These are phyloP conservation scores for Phasia obesa DNA, from an alignment of 2,888 invertebrate genomes.

Conservation along the genomic window DNA sequence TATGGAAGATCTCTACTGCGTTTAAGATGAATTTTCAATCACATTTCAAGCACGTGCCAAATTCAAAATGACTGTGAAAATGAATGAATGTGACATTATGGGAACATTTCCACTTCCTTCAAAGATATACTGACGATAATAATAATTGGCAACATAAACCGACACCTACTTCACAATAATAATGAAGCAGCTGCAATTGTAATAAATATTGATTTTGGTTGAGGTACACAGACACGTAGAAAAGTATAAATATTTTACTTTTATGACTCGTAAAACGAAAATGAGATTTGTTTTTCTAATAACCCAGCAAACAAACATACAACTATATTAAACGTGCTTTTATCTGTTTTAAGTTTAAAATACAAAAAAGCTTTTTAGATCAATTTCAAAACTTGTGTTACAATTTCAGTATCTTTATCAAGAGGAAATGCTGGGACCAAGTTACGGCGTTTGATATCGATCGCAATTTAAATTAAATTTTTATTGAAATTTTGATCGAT, in stretches of 20 bases:
- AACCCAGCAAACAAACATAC: conserved; percentile 15
- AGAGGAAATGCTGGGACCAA: no score
- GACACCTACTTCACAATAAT: conserved; percentile 54
- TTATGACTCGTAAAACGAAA: not conserved
- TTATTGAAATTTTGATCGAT: no score
- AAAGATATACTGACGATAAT: conserved; percentile 33
- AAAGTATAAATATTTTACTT: not conserved
- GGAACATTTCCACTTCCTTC: conserved; percentile 29
- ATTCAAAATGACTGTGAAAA: conserved; percentile 14
- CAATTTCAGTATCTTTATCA: no score
- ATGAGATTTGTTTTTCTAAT: conserved; percentile 6
- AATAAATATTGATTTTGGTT: conserved; percentile 60
- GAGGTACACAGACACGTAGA: conserved; percentile 9
- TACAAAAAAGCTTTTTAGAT: no score
- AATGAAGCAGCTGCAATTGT: conserved; percentile 51
- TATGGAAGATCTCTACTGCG: not conserved
- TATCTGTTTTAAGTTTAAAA: not conserved
- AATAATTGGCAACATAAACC: conserved; percentile 57
- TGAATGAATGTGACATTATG: not conserved
- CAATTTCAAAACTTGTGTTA: no score
- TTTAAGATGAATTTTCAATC: conserved; percentile 43
- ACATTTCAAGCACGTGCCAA: conserved; percentile 61
- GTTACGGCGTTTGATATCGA: no score
- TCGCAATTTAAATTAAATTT: no score
- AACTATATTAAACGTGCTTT: not conserved